Percentiles rank a stretch among this genome's conserved stretches.
phyloP scores from a whole-genome alignment of 2,888 invertebrate genomes.

The Orchesella flavescens region DNA sequence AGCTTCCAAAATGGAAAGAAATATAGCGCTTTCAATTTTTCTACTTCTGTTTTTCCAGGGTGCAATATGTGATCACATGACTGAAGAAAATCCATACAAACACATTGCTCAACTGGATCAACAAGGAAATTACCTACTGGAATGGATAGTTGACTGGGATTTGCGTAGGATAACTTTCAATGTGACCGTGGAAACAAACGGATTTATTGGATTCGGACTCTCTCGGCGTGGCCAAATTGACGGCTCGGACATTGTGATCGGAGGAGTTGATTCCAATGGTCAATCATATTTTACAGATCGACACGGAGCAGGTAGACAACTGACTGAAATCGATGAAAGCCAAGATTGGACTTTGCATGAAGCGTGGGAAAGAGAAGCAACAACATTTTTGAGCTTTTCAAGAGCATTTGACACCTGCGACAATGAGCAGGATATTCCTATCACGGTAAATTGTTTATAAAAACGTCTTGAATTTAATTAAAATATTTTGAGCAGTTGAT shows the following conservation, averaged over 20 bases:
- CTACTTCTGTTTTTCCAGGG: not conserved
- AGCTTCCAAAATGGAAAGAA: too few species aligned
- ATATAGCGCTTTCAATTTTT: too few species aligned
- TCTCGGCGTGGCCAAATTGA: not conserved
- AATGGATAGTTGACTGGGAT: conserved; percentile 10
- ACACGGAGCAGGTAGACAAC: not conserved
- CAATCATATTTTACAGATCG: conserved; percentile 5
- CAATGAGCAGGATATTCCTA: not conserved
- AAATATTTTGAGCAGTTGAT: too few species aligned
- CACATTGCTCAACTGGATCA: not conserved
- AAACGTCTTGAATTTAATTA: not conserved
- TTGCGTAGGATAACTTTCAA: conserved; percentile 5
- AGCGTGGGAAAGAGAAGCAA: not conserved
- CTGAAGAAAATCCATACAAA: not conserved
- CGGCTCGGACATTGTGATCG: conserved; percentile 34
- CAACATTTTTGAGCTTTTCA: not conserved
- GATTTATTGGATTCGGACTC: conserved; percentile 26
- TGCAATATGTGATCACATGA: not conserved
- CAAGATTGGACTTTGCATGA: not conserved
- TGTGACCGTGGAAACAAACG: conserved; percentile 5
- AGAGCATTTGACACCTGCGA: conserved; percentile 10
- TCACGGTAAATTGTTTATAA: not conserved
- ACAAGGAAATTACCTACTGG: not conserved
- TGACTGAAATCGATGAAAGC: not conserved
- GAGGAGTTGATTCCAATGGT: not conserved